Percentiles rank a stretch among this genome's conserved stretches.
Conservation (phyloP, 2,113 vertebrate genomes). For the Crotalus helleri region DNA sequence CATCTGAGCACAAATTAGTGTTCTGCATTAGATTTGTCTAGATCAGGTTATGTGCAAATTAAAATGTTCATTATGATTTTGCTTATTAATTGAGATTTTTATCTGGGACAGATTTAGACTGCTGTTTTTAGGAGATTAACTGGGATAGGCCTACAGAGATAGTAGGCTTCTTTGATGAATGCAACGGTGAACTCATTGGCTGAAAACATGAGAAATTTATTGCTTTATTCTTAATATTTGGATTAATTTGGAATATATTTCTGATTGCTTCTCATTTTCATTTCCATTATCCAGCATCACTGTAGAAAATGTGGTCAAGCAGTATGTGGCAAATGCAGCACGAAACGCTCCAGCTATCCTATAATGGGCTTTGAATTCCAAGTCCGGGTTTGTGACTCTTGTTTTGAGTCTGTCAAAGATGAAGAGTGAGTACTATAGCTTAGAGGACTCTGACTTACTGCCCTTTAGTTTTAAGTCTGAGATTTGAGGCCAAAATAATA, state of each 20-base stretch:
- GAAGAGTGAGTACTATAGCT: constrained; percentile 86
- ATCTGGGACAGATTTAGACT: background rate
- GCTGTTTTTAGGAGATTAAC: background rate
- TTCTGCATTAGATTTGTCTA: background rate
- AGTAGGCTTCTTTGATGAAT: no score
- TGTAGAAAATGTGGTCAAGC: constrained; percentile 96
- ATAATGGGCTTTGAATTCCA: constrained; percentile 98
- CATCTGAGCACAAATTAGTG: background rate
- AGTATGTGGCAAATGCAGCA: constrained; percentile 93
- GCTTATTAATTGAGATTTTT: background rate
- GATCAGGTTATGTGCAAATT: background rate
- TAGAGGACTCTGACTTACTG: background rate
- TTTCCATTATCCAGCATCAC: constrained; percentile 78
- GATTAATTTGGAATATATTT: background rate
- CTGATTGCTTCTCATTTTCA: constrained; percentile 14
- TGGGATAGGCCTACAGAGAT: background rate
- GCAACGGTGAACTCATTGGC: background rate
- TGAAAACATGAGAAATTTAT: background rate
- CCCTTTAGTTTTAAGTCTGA: background rate
- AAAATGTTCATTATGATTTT: background rate
- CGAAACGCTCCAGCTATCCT: constrained; percentile 87
- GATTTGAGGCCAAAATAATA: background rate
- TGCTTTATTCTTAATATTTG: background rate
- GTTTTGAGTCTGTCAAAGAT: constrained; percentile 90
- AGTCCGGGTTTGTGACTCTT: constrained; percentile 91